phyloP scores from a whole-genome alignment of 2,888 invertebrate species.

The Dryadula phaetusa region DNA sequence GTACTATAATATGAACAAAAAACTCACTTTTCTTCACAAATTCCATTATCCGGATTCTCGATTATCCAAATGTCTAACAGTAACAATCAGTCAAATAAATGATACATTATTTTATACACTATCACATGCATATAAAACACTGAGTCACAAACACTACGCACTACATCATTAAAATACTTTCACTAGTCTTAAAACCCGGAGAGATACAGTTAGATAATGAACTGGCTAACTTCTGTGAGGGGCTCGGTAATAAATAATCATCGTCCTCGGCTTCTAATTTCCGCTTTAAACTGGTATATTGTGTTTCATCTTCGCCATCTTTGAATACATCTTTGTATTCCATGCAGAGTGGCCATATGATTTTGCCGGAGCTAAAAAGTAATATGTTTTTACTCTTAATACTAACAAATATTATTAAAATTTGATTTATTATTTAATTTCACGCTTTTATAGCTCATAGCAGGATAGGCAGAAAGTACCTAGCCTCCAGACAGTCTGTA shows the following conservation, averaged over 20 bases:
- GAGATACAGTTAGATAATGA: constrained; percentile 70
- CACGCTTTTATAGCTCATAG: too few species aligned
- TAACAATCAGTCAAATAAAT: too few species aligned
- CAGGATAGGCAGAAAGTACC: too few species aligned
- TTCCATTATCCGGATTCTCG: too few species aligned
- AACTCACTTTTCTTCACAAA: too few species aligned
- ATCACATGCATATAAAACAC: not conserved
- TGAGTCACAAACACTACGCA: not conserved
- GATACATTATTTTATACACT: too few species aligned
- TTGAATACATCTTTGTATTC: constrained; percentile 79
- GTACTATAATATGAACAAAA: too few species aligned
- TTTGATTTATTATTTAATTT: too few species aligned
- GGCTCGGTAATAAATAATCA: constrained; percentile 71
- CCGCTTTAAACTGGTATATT: constrained; percentile 68
- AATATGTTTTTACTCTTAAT: constrained; percentile 1
- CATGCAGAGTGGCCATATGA: constrained; percentile 80
- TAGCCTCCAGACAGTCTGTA: too few species aligned
- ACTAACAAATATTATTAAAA: not conserved
- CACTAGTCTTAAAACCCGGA: constrained; percentile 74
- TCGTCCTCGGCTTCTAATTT: constrained; percentile 75
- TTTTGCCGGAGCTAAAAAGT: constrained; percentile 75
- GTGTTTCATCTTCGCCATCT: constrained; percentile 68
- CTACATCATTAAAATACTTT: constrained; percentile 52
- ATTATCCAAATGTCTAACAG: too few species aligned
- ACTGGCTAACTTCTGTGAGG: constrained; percentile 62